Evolutionary conservation across 2,797 vertebrate species (phyloP), one percentile per base, ranked within the genome.

Genomic region (Malacoctenus gilli): DNA sequence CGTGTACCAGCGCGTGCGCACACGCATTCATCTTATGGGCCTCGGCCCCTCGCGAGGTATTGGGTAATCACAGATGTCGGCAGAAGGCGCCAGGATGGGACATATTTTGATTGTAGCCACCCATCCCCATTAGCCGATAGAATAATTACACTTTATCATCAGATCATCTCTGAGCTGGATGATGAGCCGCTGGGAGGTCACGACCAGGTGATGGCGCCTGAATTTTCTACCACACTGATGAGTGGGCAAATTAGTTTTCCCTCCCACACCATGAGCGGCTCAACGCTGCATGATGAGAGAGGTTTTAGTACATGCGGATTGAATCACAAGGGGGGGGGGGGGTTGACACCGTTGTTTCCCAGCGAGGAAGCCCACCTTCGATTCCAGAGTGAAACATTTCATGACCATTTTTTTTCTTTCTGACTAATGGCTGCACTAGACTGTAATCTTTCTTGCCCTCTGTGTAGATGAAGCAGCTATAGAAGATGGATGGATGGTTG

Each of bases 1-100:
- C 39, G 25, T 6, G 25, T 6, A 38, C 49, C 37, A 37, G 35
- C 15, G 4, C 43, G 22, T 9, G 53, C n/a, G 10, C 32, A 11
- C 6, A 53, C 15, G 43, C 37, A 20, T 40, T 13, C 42, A 44
- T 44, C 46, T 5, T 32, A 23, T 2, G 4, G 18, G 14, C 38
- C 43, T 31, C 19, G 11, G 4, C 34, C 55, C 49, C 68, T 41
- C 35, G 35, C 15, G 40, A 57, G 50, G 56, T 68, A 13, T 37
- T 19, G 54, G 67, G 64, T 71, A 76, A 82, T 80, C 77, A 79
- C 47, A 66, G 31, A 73, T 78, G 69, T 82, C 51, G 68, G 68
- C 5, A 9, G 35, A 63, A 72, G 74, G 63, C 78, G 54, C 59
- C n/a, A 23, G 52, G 46, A 73, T 35, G 46, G 42, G 73, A 37